Conservation (phyloP, 2,113 vertebrate species). For the Triplophysa dalaica region DNA sequence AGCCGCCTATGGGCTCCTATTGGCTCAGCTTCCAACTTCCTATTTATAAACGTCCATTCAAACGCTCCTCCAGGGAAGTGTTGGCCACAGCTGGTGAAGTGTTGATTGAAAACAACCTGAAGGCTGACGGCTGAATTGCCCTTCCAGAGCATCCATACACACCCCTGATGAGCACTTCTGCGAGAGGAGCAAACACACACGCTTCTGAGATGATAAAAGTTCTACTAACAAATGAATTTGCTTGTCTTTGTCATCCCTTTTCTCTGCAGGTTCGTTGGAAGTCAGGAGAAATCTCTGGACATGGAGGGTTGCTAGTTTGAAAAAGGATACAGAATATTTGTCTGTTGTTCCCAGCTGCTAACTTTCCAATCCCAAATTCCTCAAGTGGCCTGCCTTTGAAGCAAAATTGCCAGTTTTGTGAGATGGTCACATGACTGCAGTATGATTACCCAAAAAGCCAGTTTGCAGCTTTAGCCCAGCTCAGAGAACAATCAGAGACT, state of each 20-base stretch:
- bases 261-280: conserved; percentile 12
- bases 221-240: conserved; percentile 23
- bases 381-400: conserved; percentile 3
- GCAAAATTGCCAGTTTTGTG: conserved; percentile 73
- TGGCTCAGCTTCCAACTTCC: conserved; percentile 39
- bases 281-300: neutral
- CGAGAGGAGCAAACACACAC: conserved; percentile 47
- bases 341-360: neutral
- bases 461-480: conserved; percentile 56
- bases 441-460: conserved; percentile 57
- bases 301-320: conserved; percentile 18
- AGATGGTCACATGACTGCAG: conserved; percentile 96
- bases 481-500: conserved; percentile 58
- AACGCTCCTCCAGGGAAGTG: conserved; percentile 45
- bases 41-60: conserved; percentile 47
- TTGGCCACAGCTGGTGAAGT: conserved; percentile 59
- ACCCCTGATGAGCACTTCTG: conserved; percentile 37
- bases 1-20: conserved; percentile 35
- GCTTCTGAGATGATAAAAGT: conserved; percentile 33
- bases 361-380: conserved; percentile 5
- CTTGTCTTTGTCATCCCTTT: conserved; percentile 20
- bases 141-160: conserved; percentile 48
- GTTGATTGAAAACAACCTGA: conserved; percentile 59
- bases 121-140: conserved; percentile 50
- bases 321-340: neutral